A percentile compares a stretch with the other conserved stretches of the same genome.
These are phyloP conservation scores for Setophaga coronata DNA, from an alignment of 2,113 vertebrate genomes.

Conservation along the genomic window DNA sequence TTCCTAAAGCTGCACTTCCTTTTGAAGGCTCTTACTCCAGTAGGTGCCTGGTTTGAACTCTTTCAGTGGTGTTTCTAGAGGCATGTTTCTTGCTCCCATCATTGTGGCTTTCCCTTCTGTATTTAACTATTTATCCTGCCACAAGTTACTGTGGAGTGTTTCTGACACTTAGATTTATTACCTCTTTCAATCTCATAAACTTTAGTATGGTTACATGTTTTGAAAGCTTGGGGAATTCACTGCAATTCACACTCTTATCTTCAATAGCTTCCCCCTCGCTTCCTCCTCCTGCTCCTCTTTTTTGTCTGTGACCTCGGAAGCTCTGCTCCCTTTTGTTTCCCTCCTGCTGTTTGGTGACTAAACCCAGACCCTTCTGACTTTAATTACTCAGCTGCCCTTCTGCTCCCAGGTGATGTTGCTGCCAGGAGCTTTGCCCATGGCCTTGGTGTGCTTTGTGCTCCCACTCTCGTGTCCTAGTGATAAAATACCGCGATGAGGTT, in stretches of 20 bases:
- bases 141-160: background rate
- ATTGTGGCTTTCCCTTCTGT: background rate
- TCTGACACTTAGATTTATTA: background rate
- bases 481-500: accelerated
- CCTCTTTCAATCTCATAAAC: background rate
- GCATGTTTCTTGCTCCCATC: background rate
- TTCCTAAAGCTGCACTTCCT: background rate
- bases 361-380: background rate
- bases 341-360: background rate
- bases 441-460: background rate
- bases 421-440: background rate
- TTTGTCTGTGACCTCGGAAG: background rate
- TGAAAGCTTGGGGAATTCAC: background rate
- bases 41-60: background rate
- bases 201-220: background rate
- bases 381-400: conserved; percentile 14
- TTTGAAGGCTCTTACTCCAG: background rate
- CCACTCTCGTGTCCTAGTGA: background rate
- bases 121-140: background rate
- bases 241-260: background rate
- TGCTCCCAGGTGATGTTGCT: background rate
- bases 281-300: background rate
- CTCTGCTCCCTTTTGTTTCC: background rate
- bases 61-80: background rate
- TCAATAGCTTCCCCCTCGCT: background rate